Evolutionary conservation across 2,888 invertebrate genomes (phyloP).

Genomic region (Ceriagrion tenellum): DNA sequence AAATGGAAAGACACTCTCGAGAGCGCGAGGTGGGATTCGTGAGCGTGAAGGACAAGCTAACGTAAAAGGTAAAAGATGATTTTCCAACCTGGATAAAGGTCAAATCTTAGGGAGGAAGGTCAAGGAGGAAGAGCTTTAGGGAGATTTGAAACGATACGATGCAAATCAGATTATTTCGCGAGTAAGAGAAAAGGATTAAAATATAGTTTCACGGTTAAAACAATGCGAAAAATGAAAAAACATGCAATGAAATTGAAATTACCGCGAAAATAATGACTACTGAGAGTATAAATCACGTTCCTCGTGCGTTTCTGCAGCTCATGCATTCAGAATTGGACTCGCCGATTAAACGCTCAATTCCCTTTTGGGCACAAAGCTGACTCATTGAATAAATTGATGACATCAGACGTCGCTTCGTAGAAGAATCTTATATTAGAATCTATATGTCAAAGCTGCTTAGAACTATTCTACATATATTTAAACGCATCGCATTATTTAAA

Average conservation of each 20-base stretch:
- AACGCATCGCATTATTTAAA: too few species aligned
- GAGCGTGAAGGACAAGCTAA: neutral
- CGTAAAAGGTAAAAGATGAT: neutral
- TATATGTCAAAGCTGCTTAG: too few species aligned
- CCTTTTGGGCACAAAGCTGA: too few species aligned
- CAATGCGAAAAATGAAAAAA: neutral
- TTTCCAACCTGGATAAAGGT: neutral
- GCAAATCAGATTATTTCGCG: neutral
- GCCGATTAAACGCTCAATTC: too few species aligned
- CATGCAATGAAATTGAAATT: neutral
- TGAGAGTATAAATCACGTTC: too few species aligned
- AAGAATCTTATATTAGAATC: too few species aligned
- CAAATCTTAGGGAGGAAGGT: neutral
- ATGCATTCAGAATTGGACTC: too few species aligned
- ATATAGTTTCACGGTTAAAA: neutral
- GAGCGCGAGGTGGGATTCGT: neutral
- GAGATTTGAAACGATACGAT: neutral
- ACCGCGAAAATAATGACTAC: neutral
- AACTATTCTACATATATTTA: too few species aligned
- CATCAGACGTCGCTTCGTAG: too few species aligned
- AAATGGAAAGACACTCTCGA: neutral
- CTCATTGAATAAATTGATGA: too few species aligned
- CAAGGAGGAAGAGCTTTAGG: neutral
- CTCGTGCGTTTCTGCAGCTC: too few species aligned
- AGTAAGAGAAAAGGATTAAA: neutral